Conservation (phyloP, 2,797 vertebrate species). For the Syngnathus acus region DNA sequence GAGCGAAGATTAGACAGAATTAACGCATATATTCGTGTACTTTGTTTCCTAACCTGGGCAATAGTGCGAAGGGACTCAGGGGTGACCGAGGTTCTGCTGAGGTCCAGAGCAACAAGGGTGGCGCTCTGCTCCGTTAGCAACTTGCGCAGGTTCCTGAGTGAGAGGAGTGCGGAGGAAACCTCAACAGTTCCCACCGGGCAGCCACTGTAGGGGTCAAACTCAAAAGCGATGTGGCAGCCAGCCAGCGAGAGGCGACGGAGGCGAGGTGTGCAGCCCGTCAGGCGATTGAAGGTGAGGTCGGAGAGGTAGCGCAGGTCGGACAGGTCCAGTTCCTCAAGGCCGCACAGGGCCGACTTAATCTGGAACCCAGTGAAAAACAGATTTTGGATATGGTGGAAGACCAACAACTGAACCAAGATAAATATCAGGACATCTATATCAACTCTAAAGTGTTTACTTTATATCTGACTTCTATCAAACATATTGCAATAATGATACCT, state of each 20-base stretch:
- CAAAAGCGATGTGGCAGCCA: conserved; percentile 77
- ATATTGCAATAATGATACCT: no score
- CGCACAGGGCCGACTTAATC: conserved; percentile 48
- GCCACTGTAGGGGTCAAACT: conserved; percentile 67
- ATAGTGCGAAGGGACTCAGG: conserved; percentile 67
- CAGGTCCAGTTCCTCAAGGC: conserved; percentile 69
- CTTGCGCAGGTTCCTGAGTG: conserved; percentile 68
- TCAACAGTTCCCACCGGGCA: conserved; percentile 44
- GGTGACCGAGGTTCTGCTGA: conserved; percentile 76
- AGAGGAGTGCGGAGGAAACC: conserved; percentile 68
- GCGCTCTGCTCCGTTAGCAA: conserved; percentile 64
- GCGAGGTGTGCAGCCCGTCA: conserved; percentile 68
- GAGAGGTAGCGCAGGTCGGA: conserved; percentile 71
- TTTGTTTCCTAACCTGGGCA: conserved; percentile 54
- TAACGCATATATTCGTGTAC: not conserved
- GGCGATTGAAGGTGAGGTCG: conserved; percentile 75
- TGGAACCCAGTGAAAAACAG: conserved; percentile 20
- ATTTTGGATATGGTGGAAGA: not conserved
- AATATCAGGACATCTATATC: no score
- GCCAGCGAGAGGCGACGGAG: conserved; percentile 71
- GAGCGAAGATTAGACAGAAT: not conserved
- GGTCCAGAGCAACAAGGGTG: conserved; percentile 64
- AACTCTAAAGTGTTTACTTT: no score
- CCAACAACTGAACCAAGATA: no score
- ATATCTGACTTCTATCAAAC: no score